These are phyloP conservation scores for Plagiodera versicolora DNA, from an alignment of 2,888 invertebrate genomes.

Conservation along the genomic window DNA sequence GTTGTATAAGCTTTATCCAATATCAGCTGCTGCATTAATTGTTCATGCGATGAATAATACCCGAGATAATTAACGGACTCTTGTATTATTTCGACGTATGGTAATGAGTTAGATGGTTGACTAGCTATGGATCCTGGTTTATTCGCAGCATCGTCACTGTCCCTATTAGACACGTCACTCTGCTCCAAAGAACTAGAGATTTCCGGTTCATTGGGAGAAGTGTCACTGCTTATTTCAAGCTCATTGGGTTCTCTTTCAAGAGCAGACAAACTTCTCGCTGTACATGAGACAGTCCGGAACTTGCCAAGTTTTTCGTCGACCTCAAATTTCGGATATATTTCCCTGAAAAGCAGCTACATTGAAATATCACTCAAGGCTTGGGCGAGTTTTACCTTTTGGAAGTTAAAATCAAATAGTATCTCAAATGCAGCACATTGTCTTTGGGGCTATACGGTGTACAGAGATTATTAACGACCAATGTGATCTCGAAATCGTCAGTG, in stretches of 20 bases:
- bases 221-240: constrained; percentile 25
- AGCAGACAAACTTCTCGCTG: constrained; percentile 39
- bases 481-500: constrained; percentile 69
- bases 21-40: constrained; percentile 65
- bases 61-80: constrained; percentile 71
- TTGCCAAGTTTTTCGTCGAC: constrained; percentile 64
- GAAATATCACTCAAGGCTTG: not conserved
- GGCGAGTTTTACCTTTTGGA: constrained; percentile 55
- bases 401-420: constrained; percentile 65
- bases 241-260: constrained; percentile 37
- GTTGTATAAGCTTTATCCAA: constrained; percentile 61
- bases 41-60: constrained; percentile 69
- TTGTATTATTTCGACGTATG: constrained; percentile 55
- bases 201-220: constrained; percentile 21
- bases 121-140: constrained; percentile 25
- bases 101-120: constrained; percentile 28
- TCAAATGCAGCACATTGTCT: constrained; percentile 55
- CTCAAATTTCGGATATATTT: constrained; percentile 64
- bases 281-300: constrained; percentile 62
- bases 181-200: constrained; percentile 37
- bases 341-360: constrained; percentile 49
- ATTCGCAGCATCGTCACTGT: constrained; percentile 29
- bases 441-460: constrained; percentile 50
- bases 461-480: constrained; percentile 65
- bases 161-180: constrained; percentile 29